These are phyloP conservation scores for Trichomalopsis sarcophagae DNA, from an alignment of 1,140 invertebrate genomes.

Conservation along the genomic window DNA sequence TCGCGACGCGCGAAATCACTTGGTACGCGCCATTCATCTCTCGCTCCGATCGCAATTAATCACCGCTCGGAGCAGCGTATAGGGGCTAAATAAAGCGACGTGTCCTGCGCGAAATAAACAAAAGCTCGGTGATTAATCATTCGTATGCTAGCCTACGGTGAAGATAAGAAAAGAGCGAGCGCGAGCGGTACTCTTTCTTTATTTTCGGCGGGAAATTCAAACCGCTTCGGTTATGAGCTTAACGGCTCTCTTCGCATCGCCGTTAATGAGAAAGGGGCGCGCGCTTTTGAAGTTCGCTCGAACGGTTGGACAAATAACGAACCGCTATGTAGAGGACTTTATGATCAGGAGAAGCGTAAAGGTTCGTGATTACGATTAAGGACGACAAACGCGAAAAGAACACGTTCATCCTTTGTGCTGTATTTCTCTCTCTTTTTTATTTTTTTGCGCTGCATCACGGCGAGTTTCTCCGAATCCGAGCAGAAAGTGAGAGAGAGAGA, in stretches of 20 bases:
- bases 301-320: neutral
- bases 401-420: no score
- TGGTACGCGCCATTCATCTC: slow-evolving; percentile 20
- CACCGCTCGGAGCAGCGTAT: neutral
- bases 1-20: slow-evolving; percentile 6
- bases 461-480: neutral
- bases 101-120: slow-evolving; percentile 22
- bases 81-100: neutral
- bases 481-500: neutral
- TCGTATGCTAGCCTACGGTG: neutral
- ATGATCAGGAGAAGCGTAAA: neutral
- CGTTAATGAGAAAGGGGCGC: neutral
- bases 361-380: neutral
- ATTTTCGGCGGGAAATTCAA: slow-evolving; percentile 31
- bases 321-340: neutral
- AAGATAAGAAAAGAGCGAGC: neutral
- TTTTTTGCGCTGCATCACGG: neutral
- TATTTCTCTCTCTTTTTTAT: no score
- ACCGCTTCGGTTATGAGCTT: neutral
- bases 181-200: neutral
- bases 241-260: neutral
- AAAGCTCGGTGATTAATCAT: slow-evolving; percentile 12
- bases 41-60: slow-evolving; percentile 21
- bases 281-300: no score
- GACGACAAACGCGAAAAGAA: neutral